Evolutionary conservation across 2,888 invertebrate genomes (phyloP).

Genomic region (Drosophila neotestacea): DNA sequence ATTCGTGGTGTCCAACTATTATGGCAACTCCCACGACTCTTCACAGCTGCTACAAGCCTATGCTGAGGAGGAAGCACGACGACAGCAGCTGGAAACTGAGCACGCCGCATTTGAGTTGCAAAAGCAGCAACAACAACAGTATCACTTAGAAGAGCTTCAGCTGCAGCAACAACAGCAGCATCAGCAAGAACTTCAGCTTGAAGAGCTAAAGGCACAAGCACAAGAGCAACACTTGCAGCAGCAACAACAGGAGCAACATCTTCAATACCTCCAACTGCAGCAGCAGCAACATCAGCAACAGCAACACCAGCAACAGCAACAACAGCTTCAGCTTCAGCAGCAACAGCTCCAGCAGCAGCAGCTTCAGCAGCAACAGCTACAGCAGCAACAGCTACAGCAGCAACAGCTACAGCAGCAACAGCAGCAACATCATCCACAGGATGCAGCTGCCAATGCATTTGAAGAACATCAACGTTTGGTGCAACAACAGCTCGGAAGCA

Average conservation of each 20-base stretch:
- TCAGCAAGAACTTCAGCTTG: conserved; percentile 67
- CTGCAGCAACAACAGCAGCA: conserved; percentile 50
- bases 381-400: conserved; percentile 56
- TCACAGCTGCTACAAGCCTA: conserved; percentile 82
- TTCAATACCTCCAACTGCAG: conserved; percentile 9
- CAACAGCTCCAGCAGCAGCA: conserved; percentile 52
- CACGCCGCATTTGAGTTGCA: conserved; percentile 79
- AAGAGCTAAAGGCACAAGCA: conserved; percentile 55
- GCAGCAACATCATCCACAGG: conserved; percentile 54
- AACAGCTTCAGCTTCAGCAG: conserved; percentile 50
- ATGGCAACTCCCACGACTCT: conserved; percentile 81
- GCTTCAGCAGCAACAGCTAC: conserved; percentile 67
- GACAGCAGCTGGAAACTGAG: conserved; percentile 78
- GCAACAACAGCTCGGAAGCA: conserved; percentile 81
- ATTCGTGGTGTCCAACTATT: conserved; percentile 84
- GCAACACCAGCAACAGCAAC: conserved; percentile 42
- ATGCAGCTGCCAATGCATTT: conserved; percentile 73
- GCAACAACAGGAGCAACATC: conserved; percentile 46
- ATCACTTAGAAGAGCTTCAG: conserved; percentile 44
- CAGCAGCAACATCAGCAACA: conserved; percentile 63
- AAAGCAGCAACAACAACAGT: conserved; percentile 61
- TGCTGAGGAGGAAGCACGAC: conserved; percentile 81
- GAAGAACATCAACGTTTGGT: conserved; percentile 83
- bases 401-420: conserved; percentile 60
- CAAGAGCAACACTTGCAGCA: conserved; percentile 74